These are phyloP conservation scores for Cochlearius cochlearius DNA, from an alignment of 2,113 vertebrate genomes.

Conservation along the genomic window DNA sequence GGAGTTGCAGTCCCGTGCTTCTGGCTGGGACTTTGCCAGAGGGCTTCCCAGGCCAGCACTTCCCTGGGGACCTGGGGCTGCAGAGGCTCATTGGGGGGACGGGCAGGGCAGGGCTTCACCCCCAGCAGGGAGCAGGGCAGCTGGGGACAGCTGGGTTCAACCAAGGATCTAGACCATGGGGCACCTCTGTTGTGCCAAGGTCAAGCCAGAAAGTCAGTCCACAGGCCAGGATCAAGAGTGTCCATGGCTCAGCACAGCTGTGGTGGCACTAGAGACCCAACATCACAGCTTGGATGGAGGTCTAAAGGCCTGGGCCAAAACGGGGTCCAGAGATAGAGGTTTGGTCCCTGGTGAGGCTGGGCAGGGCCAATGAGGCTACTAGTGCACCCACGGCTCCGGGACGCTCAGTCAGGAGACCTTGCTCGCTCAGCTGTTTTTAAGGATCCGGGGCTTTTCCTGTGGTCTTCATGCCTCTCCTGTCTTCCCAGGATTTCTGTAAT, in stretches of 20 bases:
- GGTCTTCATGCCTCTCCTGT: background rate
- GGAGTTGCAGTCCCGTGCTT: background rate
- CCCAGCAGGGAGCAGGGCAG: background rate
- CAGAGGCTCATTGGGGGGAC: accelerated
- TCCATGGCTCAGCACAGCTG: background rate
- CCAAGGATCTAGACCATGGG: background rate
- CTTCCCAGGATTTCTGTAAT: background rate
- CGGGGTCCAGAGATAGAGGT: background rate
- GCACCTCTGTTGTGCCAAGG: background rate
- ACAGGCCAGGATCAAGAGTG: background rate
- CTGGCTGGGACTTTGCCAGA: background rate
- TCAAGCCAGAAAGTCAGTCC: background rate
- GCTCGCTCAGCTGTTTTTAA: background rate
- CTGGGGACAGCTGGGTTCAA: background rate
- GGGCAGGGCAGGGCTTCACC: background rate
- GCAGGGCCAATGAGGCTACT: background rate
- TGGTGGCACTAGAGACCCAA: background rate
- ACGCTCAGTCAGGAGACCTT: background rate
- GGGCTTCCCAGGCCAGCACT: background rate
- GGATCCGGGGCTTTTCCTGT: background rate
- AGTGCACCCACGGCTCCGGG: background rate
- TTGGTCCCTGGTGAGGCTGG: background rate
- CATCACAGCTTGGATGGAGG: background rate
- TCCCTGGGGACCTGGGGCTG: background rate
- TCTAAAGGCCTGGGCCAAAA: background rate